Evolutionary conservation across 2,797 vertebrate species (phyloP), one percentile per base, ranked within the genome.

Genomic region (Channallabes apus): DNA sequence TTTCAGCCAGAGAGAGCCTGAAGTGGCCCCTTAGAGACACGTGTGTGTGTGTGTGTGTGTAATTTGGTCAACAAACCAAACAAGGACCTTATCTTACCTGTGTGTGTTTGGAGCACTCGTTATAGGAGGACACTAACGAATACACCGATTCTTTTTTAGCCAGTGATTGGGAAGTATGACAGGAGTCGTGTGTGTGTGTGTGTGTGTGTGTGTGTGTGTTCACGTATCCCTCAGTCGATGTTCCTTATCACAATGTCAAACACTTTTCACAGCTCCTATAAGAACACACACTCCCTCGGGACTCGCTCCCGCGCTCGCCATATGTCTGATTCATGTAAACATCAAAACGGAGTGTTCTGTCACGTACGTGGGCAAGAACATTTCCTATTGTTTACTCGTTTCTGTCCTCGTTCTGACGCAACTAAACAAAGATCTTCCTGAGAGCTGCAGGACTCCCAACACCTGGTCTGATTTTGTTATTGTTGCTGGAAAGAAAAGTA

Each of bases 21-120:
- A 93, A 94, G 93, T 93, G 93, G 90, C 92, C 94, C 94, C 93
- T 91, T 88, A 20, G 94, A 92, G 94, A 92, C 90, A 35, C 80
- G 86, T 87, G 90, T 88, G 88, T 91, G 91, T 89, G 80, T 89
- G 92, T 91, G 89, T 89, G 92, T 91, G 90, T 90, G 91, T 91
- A 79, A 79, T n/a, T 62, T 3, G 22, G 77, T 62, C 77, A 62
- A 76, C 86, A 86, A 79, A 75, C 72, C 46, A 58, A 86, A 87
- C 83, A 59, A 85, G 92, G 92, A 90, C 92, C 87, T 75, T 54
- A 88, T 89, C 72, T 92, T 90, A 93, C 89, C 89, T 91, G 91
- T 90, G 92, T 84, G 54, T 72, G 91, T 91, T 89, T 85, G 85
- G n/a, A 67, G 75, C 1, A 62, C 90, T 91, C 91, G 91, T 93